Conservation (phyloP, 2,888 invertebrate species). For the Parasteatoda lunata region DNA sequence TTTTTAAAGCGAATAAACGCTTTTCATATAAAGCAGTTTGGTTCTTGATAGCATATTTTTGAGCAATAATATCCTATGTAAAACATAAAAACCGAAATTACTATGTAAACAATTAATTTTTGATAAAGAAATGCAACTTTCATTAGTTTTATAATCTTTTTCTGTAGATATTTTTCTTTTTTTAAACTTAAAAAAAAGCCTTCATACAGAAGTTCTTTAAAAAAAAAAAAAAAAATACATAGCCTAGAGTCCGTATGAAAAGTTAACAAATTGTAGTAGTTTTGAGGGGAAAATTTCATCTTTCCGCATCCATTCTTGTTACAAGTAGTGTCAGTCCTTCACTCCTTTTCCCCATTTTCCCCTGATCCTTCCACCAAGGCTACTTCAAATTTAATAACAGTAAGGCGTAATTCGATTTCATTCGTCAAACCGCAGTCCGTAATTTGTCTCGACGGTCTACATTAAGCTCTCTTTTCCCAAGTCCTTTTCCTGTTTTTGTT, state of each 20-base stretch:
- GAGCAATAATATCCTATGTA: too few species aligned
- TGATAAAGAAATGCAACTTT: too few species aligned
- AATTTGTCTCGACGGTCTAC: constrained; percentile 47
- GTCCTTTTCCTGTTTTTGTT: neutral
- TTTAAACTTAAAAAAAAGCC: neutral
- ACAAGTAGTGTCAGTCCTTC: constrained; percentile 39
- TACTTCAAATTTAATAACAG: constrained; percentile 61
- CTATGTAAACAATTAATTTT: too few species aligned
- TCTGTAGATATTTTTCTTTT: neutral
- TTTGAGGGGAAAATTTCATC: constrained; percentile 9
- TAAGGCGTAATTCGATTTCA: constrained; percentile 60
- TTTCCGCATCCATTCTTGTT: constrained; percentile 40
- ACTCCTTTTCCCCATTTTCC: neutral
- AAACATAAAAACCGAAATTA: too few species aligned
- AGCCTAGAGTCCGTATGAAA: neutral
- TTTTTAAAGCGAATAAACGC: too few species aligned
- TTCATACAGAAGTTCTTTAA: neutral
- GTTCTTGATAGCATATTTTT: too few species aligned
- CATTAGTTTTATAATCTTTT: neutral
- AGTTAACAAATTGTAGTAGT: neutral
- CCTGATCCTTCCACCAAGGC: constrained; percentile 14
- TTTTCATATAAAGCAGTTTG: too few species aligned
- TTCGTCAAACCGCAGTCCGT: constrained; percentile 59
- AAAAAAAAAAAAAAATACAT: neutral
- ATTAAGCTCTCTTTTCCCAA: constrained; percentile 27